Evolutionary conservation across 2,888 invertebrate genomes (phyloP), one percentile per base, ranked within the genome.

Genomic region (Tiliacea aurago): DNA sequence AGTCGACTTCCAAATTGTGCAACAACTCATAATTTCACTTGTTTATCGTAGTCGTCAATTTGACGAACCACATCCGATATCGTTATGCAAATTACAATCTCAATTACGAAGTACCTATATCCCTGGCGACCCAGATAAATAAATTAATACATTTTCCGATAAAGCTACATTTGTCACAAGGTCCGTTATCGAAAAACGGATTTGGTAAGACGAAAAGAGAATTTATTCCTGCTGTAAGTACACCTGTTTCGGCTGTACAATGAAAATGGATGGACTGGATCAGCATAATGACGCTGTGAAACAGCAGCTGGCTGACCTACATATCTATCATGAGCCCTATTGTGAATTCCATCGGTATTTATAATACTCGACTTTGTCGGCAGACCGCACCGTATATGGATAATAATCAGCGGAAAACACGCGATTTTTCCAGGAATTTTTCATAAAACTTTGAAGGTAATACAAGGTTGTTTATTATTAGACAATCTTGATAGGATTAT

Each of bases 281-380:
- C 62, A 75, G 47, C 45, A 73, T 80, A 80, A 76, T 55, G 67
- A 70, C 59, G 56, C 76, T 83, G 70, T 78, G 83, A 73, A 78
- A 83, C 71, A 76, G 65, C 83, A 83, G 83, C 76, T 82, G 84
- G 47, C 28, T 73, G 80, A 76, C 83, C 83, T 70, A 85, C 58
- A 76, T 79, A 64, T 55, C 45, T 64, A 74, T 59, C 66, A 84
- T 58, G 59, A 72, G 59, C 71, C 47, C 64, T 72, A 72, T 70
- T 69, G 66, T 81, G 62, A 63, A 76, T 80, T 66, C 76, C n/a
- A 67, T 74, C 55, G 33, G 62, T 68, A 65, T 70, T 72, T 69
- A 81, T 72, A 62, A 66, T 63, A 41, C 45, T n/a, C 18, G 11
- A 63, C 58, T 67, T 56, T 7, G 43, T n/a, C 20, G 33, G 33